These are phyloP conservation scores for Myotis vivesi DNA, from an alignment of 2,797 vertebrate species.

Conservation along the genomic window DNA sequence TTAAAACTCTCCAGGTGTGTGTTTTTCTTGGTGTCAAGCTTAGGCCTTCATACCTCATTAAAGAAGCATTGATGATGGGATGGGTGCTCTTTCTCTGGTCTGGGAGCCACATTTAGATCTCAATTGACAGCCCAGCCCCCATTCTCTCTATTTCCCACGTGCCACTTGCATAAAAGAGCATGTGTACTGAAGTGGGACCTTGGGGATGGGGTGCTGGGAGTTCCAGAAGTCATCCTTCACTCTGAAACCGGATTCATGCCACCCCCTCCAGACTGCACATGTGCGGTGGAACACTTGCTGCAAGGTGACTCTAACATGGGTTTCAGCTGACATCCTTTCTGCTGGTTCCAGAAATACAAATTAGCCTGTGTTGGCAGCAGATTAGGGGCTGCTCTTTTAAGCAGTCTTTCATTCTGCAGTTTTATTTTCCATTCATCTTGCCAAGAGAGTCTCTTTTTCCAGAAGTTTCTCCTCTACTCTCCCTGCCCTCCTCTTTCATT, in stretches of 20 bases:
- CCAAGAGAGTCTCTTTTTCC: conserved; percentile 85
- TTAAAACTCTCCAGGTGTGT: neutral
- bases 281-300: conserved; percentile 68
- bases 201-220: conserved; percentile 30
- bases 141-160: neutral
- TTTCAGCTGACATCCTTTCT: conserved; percentile 81
- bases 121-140: neutral
- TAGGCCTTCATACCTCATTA: conserved; percentile 39
- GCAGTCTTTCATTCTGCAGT: conserved; percentile 83
- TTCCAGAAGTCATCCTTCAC: conserved; percentile 29
- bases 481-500: conserved; percentile 46
- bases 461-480: conserved; percentile 82
- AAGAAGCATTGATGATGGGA: conserved; percentile 13
- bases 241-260: neutral
- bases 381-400: conserved; percentile 81
- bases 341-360: conserved; percentile 84
- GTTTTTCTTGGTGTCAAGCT: conserved; percentile 14
- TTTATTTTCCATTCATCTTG: conserved; percentile 86
- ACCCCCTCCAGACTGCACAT: neutral
- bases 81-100: neutral
- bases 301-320: conserved; percentile 80
- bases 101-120: neutral
- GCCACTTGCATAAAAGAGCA: neutral
- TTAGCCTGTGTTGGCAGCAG: conserved; percentile 83
- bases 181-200: neutral